Percentiles rank a stretch among this genome's conserved stretches.
Conservation (phyloP, 1,140 invertebrate species). For the Zaprionus camerounensis region DNA sequence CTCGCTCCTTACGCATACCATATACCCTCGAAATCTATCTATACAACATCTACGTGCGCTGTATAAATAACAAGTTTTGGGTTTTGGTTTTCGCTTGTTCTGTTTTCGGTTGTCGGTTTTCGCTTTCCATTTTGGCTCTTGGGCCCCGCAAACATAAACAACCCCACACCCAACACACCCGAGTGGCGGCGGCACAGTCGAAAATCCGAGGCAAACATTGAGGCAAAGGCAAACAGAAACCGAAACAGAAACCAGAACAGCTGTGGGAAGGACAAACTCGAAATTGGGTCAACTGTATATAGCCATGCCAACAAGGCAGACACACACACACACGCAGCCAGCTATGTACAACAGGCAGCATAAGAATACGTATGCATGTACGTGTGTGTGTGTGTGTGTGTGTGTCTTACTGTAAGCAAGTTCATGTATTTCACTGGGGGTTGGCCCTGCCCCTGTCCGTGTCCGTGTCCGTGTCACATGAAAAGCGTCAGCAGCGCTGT, state of each 20-base stretch:
- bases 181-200: slow-evolving; percentile 22
- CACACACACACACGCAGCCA: slow-evolving; percentile 9
- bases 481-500: slow-evolving; percentile 58
- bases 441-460: slow-evolving; percentile 51
- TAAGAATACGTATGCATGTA: slow-evolving; percentile 3
- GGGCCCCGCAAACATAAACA: slow-evolving; percentile 68
- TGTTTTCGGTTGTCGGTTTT: slow-evolving; percentile 50
- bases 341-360: slow-evolving; percentile 4
- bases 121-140: slow-evolving; percentile 48
- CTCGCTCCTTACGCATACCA: background rate
- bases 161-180: slow-evolving; percentile 60
- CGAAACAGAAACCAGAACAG: slow-evolving; percentile 70
- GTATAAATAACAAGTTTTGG: slow-evolving; percentile 73
- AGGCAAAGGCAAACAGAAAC: slow-evolving; percentile 56
- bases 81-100: slow-evolving; percentile 22
- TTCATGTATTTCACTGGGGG: slow-evolving; percentile 43
- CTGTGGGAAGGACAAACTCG: slow-evolving; percentile 73
- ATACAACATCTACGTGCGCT: slow-evolving; percentile 59
- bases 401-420: background rate
- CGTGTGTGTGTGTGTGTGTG: slow-evolving; percentile 4
- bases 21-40: background rate
- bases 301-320: slow-evolving; percentile 23
- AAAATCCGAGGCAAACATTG: slow-evolving; percentile 49
- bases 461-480: slow-evolving; percentile 54
- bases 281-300: slow-evolving; percentile 80